phyloP scores from a whole-genome alignment of 1,140 invertebrate species.

The Hyphantria cunea region DNA sequence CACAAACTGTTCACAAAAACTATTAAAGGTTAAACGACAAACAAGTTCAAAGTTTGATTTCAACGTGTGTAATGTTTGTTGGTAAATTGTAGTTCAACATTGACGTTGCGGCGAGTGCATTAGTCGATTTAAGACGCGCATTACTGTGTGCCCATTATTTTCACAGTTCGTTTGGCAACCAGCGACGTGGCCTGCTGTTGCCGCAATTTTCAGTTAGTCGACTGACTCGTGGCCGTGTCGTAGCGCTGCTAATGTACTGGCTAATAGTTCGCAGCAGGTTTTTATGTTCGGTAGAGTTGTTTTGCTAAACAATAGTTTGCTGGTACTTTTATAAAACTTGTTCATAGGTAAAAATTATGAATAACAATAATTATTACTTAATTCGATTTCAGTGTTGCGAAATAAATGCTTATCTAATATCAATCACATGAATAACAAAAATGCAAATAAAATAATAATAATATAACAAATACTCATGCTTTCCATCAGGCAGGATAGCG shows the following conservation, averaged over 20 bases:
- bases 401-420: no score
- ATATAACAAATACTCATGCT: no score
- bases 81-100: slow-evolving; percentile 33
- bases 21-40: no score
- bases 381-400: no score
- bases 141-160: slow-evolving; percentile 60
- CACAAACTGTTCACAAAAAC: no score
- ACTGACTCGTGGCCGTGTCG: slow-evolving; percentile 39
- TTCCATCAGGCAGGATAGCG: no score
- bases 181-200: slow-evolving; percentile 38
- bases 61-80: slow-evolving; percentile 4
- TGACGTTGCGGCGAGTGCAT: slow-evolving; percentile 32
- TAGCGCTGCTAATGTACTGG: slow-evolving; percentile 30
- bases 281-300: slow-evolving; percentile 13
- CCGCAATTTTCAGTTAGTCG: slow-evolving; percentile 54
- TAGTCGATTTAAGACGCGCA: slow-evolving; percentile 51
- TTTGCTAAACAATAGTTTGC: slow-evolving; percentile 6
- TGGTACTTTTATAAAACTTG: background rate
- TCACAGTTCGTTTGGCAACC: slow-evolving; percentile 61
- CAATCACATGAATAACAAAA: no score
- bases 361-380: background rate
- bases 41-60: no score
- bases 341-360: background rate
- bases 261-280: slow-evolving; percentile 29
- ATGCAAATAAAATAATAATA: no score